Evolutionary conservation across 2,888 invertebrate genomes (phyloP).

Genomic region (Drosophila neotestacea): DNA sequence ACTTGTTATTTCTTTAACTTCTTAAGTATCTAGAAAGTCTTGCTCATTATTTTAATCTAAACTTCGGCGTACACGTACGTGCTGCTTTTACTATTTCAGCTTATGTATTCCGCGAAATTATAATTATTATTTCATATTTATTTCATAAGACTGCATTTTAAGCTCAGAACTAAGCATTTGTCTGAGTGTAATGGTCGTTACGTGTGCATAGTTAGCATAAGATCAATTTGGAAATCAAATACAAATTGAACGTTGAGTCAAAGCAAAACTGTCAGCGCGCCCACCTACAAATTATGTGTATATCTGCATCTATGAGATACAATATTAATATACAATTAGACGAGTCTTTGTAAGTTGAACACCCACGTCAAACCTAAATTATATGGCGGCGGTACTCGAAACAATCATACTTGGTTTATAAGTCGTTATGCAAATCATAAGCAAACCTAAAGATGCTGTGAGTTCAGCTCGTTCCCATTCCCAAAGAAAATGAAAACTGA

Average conservation of each 20-base stretch:
- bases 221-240: conserved; percentile 35
- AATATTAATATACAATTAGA: conserved; percentile 50
- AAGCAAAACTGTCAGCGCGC: conserved; percentile 49
- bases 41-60: conserved; percentile 22
- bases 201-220: conserved; percentile 53
- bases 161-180: conserved; percentile 3
- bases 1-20: too few relatives aligned
- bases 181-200: conserved; percentile 9
- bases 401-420: conserved; percentile 24
- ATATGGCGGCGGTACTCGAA: conserved; percentile 39
- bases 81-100: conserved; percentile 9
- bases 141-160: not conserved
- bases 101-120: conserved; percentile 3
- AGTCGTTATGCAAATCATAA: conserved; percentile 62
- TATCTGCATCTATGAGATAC: conserved; percentile 62
- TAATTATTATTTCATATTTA: conserved; percentile 9
- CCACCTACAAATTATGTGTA: conserved; percentile 46
- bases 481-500: conserved; percentile 30
- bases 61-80: conserved; percentile 30
- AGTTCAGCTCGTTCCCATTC: conserved; percentile 40
- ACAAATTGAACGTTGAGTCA: conserved; percentile 42
- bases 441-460: conserved; percentile 52
- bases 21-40: conserved; percentile 1
- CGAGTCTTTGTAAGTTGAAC: conserved; percentile 23
- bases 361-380: conserved; percentile 59